Evolutionary conservation across 2,113 vertebrate genomes (phyloP).

Genomic region (Oncorhynchus gorbuscha): DNA sequence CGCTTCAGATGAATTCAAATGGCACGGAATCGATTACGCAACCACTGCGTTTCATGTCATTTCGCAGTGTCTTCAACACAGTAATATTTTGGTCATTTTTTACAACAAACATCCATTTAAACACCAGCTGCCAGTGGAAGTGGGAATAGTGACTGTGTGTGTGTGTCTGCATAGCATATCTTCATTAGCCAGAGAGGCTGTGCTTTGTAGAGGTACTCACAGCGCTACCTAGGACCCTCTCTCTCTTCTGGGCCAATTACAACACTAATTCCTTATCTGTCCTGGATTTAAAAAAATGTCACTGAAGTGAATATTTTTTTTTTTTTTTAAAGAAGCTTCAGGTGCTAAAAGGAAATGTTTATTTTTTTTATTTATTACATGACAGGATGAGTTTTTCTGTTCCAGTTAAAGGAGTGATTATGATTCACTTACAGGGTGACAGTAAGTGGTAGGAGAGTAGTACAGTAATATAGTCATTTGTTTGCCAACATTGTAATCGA

Average conservation of each 20-base stretch:
- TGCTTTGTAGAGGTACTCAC: constrained; percentile 38
- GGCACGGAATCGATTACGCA: not conserved
- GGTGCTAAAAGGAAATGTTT: constrained; percentile 30
- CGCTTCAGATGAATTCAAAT: not conserved
- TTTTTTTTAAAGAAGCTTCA: constrained; percentile 21
- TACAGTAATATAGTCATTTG: too few relatives aligned
- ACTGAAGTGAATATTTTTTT: constrained; percentile 23
- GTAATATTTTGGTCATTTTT: not conserved
- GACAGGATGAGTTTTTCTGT: constrained; percentile 16
- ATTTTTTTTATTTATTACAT: constrained; percentile 19
- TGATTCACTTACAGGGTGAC: constrained; percentile 49
- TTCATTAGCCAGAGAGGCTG: constrained; percentile 55
- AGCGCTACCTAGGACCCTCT: constrained; percentile 41
- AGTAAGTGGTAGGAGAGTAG: too few relatives aligned
- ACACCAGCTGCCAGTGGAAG: constrained; percentile 54
- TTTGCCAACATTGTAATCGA: too few relatives aligned
- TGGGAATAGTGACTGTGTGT: constrained; percentile 30
- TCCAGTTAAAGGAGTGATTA: constrained; percentile 20
- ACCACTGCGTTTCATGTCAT: not conserved
- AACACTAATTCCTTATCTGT: constrained; percentile 62
- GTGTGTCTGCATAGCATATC: constrained; percentile 48
- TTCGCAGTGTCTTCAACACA: not conserved
- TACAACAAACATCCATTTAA: constrained; percentile 52
- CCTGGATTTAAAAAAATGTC: constrained; percentile 62
- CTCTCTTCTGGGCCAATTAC: constrained; percentile 49